Base-by-base conservation (phyloP, 2,797 vertebrate species). In the Dermochelys coriacea region DNA sequence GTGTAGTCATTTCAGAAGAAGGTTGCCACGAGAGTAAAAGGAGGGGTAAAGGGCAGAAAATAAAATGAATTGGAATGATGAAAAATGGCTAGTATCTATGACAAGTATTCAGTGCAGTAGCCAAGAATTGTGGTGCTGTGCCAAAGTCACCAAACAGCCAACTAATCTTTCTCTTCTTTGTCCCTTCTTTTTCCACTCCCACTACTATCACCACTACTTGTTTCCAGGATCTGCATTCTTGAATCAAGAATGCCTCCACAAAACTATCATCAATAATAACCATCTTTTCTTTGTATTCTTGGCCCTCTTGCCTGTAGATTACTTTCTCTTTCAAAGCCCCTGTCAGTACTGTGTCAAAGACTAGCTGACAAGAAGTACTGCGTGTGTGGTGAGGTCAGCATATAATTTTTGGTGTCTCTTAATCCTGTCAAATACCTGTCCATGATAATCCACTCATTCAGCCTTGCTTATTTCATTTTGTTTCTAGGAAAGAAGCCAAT, bases 1-100 rank as follows among this genome's bases (percentile, higher is more conserved):
- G 64, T 71, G 88, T 84, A 75, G 64, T 94, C 93, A 91, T 96
- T 98, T 51, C 82, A 87, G 57, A 81, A 93, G 51, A 49, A 61
- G 25, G 1, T 84, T 95, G 64, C 78, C 90, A 59, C 50, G 86
- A 79, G 37, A 87, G 68, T 82, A 89, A 93, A 61, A 37, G 50
- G 64, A 93, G 59, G 84, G 52, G 14, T 90, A 88, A 96, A 79
- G 25, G 79, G 50, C 50, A 92, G 64, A 92, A 96, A 93, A 89
- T 47, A 2, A 90, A 90, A 82, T 34, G 0, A 21, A 16, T 92
- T 25, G 89, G 14, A 12, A 25, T 61, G 31, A 34, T 59, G 55
- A 34, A 82, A 68, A 86, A 16, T 54, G 82, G 90, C 94, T 96
- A 64, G 87, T 84, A 52, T 93, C 75, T 89, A 8, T 87, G 2